Conservation (phyloP, 1,140 invertebrate species). For the Plectus sambesii region DNA sequence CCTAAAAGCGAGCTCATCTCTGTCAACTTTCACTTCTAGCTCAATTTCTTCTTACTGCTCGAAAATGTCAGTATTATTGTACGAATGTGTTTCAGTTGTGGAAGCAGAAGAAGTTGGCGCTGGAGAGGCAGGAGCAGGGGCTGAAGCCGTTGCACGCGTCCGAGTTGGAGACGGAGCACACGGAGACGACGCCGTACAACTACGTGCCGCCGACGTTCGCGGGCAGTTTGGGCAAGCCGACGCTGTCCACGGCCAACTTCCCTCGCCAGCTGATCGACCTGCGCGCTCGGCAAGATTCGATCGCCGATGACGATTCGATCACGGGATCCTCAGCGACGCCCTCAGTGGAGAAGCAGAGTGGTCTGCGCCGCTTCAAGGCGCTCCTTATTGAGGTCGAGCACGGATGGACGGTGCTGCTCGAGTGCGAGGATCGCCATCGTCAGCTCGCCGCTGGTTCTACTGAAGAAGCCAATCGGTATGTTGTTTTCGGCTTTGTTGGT, state of each 20-base stretch:
- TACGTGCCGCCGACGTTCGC: conserved; percentile 30
- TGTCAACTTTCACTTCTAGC: too few species aligned
- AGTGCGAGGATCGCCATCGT: conserved; percentile 27
- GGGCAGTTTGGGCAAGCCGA: conserved; percentile 32
- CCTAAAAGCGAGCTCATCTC: too few species aligned
- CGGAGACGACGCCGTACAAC: conserved; percentile 30
- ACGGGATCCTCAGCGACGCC: conserved; percentile 1
- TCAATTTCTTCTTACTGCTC: too few species aligned
- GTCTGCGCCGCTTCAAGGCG: conserved; percentile 21
- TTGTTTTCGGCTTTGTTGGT: too few species aligned
- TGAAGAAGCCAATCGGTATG: too few species aligned
- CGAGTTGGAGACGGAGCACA: conserved; percentile 17
- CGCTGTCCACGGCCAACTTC: conserved; percentile 24
- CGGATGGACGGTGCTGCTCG: conserved; percentile 25
- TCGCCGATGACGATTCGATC: conserved; percentile 28
- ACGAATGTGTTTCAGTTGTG: conserved; percentile 30
- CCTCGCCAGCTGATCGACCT: conserved; percentile 32
- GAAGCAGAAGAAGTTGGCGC: conserved; percentile 29
- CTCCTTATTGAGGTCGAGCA: conserved; percentile 35
- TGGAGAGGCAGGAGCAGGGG: conserved; percentile 27
- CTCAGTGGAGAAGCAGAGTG: conserved; percentile 19
- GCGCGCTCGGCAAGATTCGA: conserved; percentile 7
- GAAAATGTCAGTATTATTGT: too few species aligned
- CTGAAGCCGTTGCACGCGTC: too few species aligned
- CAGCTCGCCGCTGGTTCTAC: too few species aligned